phyloP scores from a whole-genome alignment of 1,140 invertebrate species.

The Galleria mellonella region DNA sequence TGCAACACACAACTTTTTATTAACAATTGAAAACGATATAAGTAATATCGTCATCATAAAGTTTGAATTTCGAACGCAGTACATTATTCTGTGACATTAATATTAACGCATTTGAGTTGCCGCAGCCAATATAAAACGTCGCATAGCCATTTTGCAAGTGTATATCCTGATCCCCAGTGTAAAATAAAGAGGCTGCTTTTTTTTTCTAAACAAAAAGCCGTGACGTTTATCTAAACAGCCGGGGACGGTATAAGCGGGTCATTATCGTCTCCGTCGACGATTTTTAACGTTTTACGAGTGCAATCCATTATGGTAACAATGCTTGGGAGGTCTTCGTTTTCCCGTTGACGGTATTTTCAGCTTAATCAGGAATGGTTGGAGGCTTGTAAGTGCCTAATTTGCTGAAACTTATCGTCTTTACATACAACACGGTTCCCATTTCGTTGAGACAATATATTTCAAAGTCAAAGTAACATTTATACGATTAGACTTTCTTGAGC shows the following conservation, averaged over 20 bases:
- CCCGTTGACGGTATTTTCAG: neutral
- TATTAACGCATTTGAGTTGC: neutral
- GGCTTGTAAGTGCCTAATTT: too few species aligned
- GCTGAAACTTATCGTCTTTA: too few species aligned
- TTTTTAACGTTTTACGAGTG: constrained; percentile 1
- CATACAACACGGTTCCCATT: too few species aligned
- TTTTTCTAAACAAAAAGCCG: neutral
- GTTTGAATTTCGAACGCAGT: neutral
- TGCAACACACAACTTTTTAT: too few species aligned
- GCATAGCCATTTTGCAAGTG: constrained; percentile 11
- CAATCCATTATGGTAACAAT: neutral
- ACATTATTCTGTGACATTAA: neutral
- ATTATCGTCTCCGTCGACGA: constrained; percentile 1
- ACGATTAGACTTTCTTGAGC: too few species aligned
- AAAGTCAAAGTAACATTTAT: too few species aligned
- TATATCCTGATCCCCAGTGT: constrained; percentile 7
- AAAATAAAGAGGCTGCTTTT: constrained; percentile 3
- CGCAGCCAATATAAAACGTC: constrained; percentile 15
- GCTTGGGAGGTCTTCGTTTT: neutral
- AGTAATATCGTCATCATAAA: neutral
- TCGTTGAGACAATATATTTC: too few species aligned
- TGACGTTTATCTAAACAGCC: neutral
- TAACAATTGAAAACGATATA: too few species aligned
- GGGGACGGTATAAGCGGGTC: neutral
- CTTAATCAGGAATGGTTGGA: neutral